Evolutionary conservation across 2,113 vertebrate genomes (phyloP), one percentile per base, ranked within the genome.

Genomic region (Motacilla alba): DNA sequence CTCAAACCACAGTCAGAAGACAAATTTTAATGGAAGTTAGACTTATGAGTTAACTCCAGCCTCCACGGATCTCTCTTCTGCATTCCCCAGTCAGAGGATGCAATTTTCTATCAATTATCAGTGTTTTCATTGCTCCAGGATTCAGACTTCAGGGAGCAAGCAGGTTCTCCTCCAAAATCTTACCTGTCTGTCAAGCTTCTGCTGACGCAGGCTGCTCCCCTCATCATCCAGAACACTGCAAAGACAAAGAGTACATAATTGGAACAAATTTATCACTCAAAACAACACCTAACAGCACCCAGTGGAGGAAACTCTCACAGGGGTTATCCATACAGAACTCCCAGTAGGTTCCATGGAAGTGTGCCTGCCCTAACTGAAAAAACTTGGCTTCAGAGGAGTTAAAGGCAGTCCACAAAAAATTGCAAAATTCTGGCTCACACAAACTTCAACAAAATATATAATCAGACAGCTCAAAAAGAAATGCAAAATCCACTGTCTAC

Each of bases 121-220:
- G 10, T 59, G 74, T 67, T 83, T 77, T 76, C 13, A 5, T 39
- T 90, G 55, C 28, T 72, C 26, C 31, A 55, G 47, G 39, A 67
- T 49, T 33, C 30, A 84, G 50, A 62, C 44, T 84, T 93, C 9
- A 80, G 23, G 77, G 35, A 85, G 12, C 37, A 87, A 73, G 52
- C 17, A 89, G 22, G 27, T 41, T 7, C 15, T 76, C 6, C 23
- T 93, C 68, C 82, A 87, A 83, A 83, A 78, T 90, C 98, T 97
- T 92, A 99, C 99, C 99, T 99, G 99, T 96, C 99, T 98, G 94
- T 99, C 99, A 94, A 99, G 99, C 96, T 99, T 99, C 98, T 99
- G 99, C 97, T 99, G 99, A 86, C 99, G 98, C 60, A 99, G 98
- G 97, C 98, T 99, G 96, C 98, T 99, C 93, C 99, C 98, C 89